Conservation (phyloP, 1,140 invertebrate genomes). For the Ceratina australensis region DNA sequence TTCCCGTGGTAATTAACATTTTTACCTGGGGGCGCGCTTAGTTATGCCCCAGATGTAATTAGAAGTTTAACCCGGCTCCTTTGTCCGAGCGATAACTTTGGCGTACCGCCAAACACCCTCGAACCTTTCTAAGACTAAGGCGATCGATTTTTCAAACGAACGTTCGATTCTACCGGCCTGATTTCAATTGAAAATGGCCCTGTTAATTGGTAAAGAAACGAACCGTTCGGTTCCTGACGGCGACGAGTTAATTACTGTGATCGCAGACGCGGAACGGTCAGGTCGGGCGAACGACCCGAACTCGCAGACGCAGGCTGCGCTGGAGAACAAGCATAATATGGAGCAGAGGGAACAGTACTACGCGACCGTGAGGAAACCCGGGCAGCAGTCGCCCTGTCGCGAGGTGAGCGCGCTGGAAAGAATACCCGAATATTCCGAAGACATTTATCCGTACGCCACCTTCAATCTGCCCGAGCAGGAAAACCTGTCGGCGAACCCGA, state of each 20-base stretch:
- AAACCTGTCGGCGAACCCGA: conserved; percentile 76
- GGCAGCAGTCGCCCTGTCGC: conserved; percentile 79
- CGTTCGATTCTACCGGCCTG: too few species aligned
- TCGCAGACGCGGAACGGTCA: conserved; percentile 68
- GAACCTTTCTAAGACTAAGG: not conserved
- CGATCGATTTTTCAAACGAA: too few species aligned
- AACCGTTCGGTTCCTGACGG: not conserved
- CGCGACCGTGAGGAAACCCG: conserved; percentile 81
- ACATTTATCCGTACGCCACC: conserved; percentile 84
- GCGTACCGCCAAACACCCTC: not conserved
- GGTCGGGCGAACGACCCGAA: conserved; percentile 71
- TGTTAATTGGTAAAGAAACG: not conserved
- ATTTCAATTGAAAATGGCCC: too few species aligned
- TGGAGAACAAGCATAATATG: conserved; percentile 80
- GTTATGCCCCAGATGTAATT: not conserved
- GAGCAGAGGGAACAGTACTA: conserved; percentile 82
- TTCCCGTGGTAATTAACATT: not conserved
- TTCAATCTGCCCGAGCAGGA: conserved; percentile 83
- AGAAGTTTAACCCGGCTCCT: not conserved
- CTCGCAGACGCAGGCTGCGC: conserved; percentile 74
- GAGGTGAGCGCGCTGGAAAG: conserved; percentile 80
- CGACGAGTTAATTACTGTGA: not conserved
- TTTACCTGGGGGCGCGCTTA: not conserved
- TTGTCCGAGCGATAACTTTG: conserved; percentile 9
- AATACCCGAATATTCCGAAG: conserved; percentile 83